phyloP scores from a whole-genome alignment of 1,140 invertebrate genomes.

The Pseudomyrmex flavicornis region DNA sequence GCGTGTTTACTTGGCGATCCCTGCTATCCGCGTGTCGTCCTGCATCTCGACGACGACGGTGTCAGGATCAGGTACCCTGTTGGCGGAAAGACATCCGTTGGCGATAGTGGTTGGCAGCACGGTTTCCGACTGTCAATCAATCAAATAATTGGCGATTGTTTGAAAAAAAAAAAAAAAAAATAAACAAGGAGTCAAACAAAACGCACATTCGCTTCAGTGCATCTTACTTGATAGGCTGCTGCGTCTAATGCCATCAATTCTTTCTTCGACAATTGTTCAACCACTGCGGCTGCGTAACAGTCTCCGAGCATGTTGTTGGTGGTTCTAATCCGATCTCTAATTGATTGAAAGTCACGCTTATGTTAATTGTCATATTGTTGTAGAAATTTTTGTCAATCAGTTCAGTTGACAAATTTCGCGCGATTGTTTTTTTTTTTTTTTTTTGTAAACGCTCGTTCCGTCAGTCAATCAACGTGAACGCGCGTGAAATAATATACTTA shows the following conservation, averaged over 20 bases:
- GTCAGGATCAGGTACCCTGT: conserved; percentile 84
- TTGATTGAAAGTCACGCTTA: conserved; percentile 64
- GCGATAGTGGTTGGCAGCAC: conserved; percentile 83
- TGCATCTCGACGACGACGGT: conserved; percentile 84
- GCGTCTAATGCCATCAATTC: conserved; percentile 91
- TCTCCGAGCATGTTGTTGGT: conserved; percentile 96
- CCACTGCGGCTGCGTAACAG: conserved; percentile 94
- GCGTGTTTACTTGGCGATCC: conserved; percentile 85
- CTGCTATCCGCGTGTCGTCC: conserved; percentile 82
- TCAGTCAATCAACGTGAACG: neutral
- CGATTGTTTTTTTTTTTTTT: too few species aligned
- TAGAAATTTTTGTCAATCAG: too few species aligned
- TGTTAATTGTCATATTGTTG: neutral
- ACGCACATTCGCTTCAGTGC: neutral
- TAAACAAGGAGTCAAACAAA: neutral
- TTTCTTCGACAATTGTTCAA: conserved; percentile 93
- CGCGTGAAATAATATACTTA: conserved; percentile 86
- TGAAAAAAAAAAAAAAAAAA: neutral
- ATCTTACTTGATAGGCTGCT: conserved; percentile 86
- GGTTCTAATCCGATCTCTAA: conserved; percentile 93
- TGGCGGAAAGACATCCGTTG: conserved; percentile 84
- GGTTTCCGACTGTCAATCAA: conserved; percentile 79
- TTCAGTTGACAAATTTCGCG: too few species aligned
- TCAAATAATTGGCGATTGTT: neutral
- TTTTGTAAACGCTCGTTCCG: too few species aligned